phyloP scores from a whole-genome alignment of 1,140 invertebrate genomes.

The Penaeus vannamei region DNA sequence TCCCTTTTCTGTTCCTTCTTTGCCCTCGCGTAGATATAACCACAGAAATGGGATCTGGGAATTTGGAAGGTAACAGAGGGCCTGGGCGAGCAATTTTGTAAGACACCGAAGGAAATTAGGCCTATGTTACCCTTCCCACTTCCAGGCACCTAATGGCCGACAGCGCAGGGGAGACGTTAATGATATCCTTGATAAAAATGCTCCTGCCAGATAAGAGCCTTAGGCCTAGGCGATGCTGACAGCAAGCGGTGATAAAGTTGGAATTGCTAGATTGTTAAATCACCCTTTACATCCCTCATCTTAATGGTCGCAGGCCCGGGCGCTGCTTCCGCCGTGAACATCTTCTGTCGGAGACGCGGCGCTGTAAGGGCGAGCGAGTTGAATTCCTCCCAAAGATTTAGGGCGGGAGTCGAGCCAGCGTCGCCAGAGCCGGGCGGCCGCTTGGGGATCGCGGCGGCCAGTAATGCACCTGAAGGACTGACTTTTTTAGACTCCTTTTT shows the following conservation, averaged over 20 bases:
- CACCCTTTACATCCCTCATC: no score
- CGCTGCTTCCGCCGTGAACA: no score
- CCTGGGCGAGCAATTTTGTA: not conserved
- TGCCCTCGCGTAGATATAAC: not conserved
- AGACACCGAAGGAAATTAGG: conserved; percentile 26
- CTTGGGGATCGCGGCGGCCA: no score
- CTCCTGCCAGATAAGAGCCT: not conserved
- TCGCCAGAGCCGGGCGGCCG: no score
- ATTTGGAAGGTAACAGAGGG: not conserved
- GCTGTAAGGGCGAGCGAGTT: no score
- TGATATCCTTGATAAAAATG: conserved; percentile 43
- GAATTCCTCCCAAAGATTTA: no score
- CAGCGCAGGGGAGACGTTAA: conserved; percentile 25
- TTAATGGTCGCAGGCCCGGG: no score
- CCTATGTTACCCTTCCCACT: conserved; percentile 17
- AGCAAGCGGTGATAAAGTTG: not conserved
- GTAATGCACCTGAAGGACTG: no score
- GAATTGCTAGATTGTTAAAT: no score
- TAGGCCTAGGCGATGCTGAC: not conserved
- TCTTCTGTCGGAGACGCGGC: no score
- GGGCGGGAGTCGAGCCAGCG: no score
- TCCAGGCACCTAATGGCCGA: not conserved
- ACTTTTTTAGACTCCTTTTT: conserved; percentile 30
- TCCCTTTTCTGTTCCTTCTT: no score
- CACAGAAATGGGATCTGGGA: not conserved